A percentile compares a stretch with the other conserved stretches of the same genome.
These are phyloP conservation scores for Oxyura jamaicensis DNA, from an alignment of 2,113 vertebrate species.

Conservation along the genomic window DNA sequence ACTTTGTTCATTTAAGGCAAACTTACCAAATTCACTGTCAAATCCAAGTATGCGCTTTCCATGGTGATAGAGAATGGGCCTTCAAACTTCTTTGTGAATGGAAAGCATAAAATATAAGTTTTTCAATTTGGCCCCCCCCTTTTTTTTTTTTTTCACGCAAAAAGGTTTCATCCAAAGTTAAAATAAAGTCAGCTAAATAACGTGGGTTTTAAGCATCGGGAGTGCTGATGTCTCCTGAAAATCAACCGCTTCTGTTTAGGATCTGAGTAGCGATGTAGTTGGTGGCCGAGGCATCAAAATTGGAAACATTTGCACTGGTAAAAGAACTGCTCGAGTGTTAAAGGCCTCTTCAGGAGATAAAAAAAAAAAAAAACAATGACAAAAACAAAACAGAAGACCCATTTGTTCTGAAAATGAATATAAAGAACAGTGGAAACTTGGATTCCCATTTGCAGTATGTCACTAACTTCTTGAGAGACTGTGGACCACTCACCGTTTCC, in stretches of 20 bases:
- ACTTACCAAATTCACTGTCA: neutral
- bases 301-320: neutral
- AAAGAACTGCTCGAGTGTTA: neutral
- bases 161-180: neutral
- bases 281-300: neutral
- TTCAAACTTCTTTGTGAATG: neutral
- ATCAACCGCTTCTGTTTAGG: neutral
- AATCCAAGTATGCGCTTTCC: neutral
- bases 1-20: neutral
- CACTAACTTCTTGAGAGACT: neutral
- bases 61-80: neutral
- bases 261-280: fast-evolving
- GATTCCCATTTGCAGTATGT: neutral
- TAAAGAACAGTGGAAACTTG: neutral
- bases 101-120: neutral
- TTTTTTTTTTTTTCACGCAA: neutral
- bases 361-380: neutral
- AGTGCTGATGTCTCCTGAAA: neutral
- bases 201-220: neutral
- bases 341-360: neutral
- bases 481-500: too few relatives aligned
- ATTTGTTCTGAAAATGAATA: neutral
- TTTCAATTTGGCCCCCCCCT: fast-evolving
- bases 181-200: neutral
- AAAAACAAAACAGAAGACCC: neutral